Evolutionary conservation across 2,797 vertebrate genomes (phyloP).

Genomic region (Brachyalestes nurse): DNA sequence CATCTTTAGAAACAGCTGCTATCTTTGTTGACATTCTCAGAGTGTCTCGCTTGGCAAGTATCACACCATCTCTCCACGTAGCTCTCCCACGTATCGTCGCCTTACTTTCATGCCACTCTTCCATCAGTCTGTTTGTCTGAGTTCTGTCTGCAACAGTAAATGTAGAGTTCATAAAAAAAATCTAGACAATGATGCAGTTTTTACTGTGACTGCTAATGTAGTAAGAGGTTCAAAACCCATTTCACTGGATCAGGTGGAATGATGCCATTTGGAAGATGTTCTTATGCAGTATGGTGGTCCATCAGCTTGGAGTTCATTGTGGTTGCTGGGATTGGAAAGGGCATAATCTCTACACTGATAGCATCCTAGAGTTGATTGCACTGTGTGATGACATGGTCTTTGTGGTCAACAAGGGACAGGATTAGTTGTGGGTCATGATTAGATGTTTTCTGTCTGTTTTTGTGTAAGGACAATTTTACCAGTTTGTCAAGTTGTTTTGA

Average conservation of each 20-base stretch:
- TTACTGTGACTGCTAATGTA: neutral
- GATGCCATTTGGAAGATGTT: neutral
- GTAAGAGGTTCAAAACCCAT: neutral
- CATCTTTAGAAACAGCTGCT: slow-evolving; percentile 6
- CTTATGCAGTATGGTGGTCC: neutral
- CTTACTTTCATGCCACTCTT: slow-evolving; percentile 5
- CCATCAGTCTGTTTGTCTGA: neutral
- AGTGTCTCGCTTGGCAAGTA: slow-evolving; percentile 18
- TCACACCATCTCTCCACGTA: slow-evolving; percentile 13
- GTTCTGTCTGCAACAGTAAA: neutral
- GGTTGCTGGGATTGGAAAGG: neutral
- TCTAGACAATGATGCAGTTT: neutral
- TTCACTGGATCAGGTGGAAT: neutral
- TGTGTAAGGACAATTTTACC: neutral
- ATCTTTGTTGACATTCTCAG: slow-evolving; percentile 29
- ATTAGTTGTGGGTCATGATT: slow-evolving; percentile 32
- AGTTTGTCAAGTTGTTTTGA: neutral
- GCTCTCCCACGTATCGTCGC: neutral
- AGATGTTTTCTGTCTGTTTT: slow-evolving; percentile 1
- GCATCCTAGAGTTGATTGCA: neutral
- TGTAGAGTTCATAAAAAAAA: neutral
- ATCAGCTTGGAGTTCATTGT: neutral
- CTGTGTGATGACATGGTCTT: neutral
- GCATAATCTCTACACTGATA: neutral
- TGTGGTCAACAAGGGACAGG: slow-evolving; percentile 16